Percentiles rank a stretch among this genome's conserved stretches.
These are phyloP conservation scores for Danionella cerebrum DNA, from an alignment of 2,113 vertebrate genomes.

Conservation along the genomic window DNA sequence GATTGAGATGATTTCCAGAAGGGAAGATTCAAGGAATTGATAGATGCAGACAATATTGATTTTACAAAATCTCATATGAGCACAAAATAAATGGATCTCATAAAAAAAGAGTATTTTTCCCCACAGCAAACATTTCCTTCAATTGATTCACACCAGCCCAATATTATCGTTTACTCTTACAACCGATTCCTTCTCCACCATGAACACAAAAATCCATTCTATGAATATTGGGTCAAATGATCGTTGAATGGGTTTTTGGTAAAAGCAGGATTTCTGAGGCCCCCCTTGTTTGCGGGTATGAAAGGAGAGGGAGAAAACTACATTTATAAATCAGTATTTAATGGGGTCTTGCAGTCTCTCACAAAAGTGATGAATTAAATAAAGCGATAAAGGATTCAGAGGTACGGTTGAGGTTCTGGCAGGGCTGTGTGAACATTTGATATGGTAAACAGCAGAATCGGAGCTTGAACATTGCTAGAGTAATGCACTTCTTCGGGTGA, in stretches of 20 bases:
- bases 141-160: no score
- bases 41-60: no score
- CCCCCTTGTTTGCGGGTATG: neutral
- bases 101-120: no score
- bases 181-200: no score
- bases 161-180: no score
- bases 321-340: slow-evolving; percentile 31
- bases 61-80: no score
- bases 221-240: no score
- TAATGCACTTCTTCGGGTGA: slow-evolving; percentile 29
- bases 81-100: no score
- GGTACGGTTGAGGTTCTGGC: slow-evolving; percentile 16
- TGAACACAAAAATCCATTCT: no score
- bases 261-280: neutral
- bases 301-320: neutral
- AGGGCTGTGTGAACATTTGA: slow-evolving; percentile 33
- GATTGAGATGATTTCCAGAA: slow-evolving; percentile 54
- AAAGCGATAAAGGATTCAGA: slow-evolving; percentile 23
- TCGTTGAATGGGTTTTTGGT: no score
- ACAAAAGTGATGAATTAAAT: slow-evolving; percentile 26
- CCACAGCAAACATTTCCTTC: no score
- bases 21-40: slow-evolving; percentile 55
- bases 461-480: slow-evolving; percentile 29
- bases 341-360: slow-evolving; percentile 26
- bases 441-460: slow-evolving; percentile 35